Percentiles rank a stretch among this genome's conserved stretches.
Conservation (phyloP, 1,140 invertebrate species). For the Brachionus calyciflorus region DNA sequence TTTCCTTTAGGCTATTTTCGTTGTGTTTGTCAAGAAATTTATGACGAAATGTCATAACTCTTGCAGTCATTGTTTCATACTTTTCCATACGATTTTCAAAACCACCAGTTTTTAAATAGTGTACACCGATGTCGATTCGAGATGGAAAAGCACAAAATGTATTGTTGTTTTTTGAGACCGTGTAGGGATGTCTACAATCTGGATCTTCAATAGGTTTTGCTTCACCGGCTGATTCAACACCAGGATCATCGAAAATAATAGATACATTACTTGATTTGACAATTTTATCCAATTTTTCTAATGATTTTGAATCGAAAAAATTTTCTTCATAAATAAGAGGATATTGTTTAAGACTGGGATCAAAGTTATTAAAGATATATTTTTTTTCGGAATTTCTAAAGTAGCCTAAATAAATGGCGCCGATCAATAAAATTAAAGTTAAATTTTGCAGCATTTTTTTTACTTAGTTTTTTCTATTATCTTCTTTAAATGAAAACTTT, state of each 20-base stretch:
- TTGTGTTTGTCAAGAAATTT: constrained; percentile 33
- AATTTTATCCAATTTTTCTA: background rate
- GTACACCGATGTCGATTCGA: constrained; percentile 18
- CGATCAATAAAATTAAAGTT: background rate
- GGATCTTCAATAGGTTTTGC: background rate
- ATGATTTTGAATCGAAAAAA: constrained; percentile 9
- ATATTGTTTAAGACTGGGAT: constrained; percentile 3
- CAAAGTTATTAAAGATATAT: background rate
- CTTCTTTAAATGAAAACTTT: too few species aligned
- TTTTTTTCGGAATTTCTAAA: background rate
- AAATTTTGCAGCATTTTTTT: background rate
- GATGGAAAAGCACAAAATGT: constrained; percentile 29
- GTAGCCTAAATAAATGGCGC: background rate
- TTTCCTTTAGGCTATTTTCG: background rate
- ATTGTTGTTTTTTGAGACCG: background rate
- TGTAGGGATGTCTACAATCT: constrained; percentile 19
- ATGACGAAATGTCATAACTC: constrained; percentile 35
- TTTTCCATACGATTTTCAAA: constrained; percentile 42
- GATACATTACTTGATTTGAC: constrained; percentile 13
- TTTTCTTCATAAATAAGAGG: constrained; percentile 21
- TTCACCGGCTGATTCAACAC: constrained; percentile 35
- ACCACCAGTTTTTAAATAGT: constrained; percentile 35
- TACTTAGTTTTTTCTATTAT: too few species aligned
- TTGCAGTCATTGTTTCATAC: constrained; percentile 33
- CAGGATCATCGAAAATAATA: constrained; percentile 12